These are phyloP conservation scores for Alosa sapidissima DNA, from an alignment of 2,797 vertebrate species.

Conservation along the genomic window DNA sequence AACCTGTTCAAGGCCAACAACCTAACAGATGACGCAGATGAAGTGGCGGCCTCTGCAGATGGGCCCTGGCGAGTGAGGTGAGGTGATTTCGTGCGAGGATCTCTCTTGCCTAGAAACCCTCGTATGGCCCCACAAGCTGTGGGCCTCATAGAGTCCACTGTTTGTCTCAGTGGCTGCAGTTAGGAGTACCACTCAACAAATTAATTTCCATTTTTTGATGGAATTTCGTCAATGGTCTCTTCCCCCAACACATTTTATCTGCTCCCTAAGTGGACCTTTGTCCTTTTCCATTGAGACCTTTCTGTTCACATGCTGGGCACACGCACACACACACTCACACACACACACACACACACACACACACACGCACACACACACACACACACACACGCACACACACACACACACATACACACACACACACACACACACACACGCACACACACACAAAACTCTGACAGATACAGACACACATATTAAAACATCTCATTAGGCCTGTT, in stretches of 20 bases:
- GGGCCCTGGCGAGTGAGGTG: constrained; percentile 25
- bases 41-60: background rate
- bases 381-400: background rate
- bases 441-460: background rate
- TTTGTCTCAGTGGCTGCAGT: constrained; percentile 18
- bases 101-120: constrained; percentile 26
- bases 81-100: constrained; percentile 27
- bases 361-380: background rate
- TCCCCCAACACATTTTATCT: constrained; percentile 24
- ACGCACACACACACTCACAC: background rate
- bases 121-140: constrained; percentile 32
- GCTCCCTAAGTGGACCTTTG: constrained; percentile 23
- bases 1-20: background rate
- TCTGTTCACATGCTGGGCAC: background rate
- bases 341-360: background rate
- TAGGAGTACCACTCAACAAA: constrained; percentile 45
- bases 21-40: background rate
- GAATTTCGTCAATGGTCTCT: constrained; percentile 45
- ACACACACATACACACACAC: background rate
- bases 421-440: background rate
- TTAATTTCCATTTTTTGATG: constrained; percentile 52
- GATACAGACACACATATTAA: background rate
- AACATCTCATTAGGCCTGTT: constrained; percentile 21
- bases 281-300: constrained; percentile 22
- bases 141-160: constrained; percentile 26